These are phyloP conservation scores for Pachypeltis micranthus DNA, from an alignment of 1,140 invertebrate species.

Conservation along the genomic window DNA sequence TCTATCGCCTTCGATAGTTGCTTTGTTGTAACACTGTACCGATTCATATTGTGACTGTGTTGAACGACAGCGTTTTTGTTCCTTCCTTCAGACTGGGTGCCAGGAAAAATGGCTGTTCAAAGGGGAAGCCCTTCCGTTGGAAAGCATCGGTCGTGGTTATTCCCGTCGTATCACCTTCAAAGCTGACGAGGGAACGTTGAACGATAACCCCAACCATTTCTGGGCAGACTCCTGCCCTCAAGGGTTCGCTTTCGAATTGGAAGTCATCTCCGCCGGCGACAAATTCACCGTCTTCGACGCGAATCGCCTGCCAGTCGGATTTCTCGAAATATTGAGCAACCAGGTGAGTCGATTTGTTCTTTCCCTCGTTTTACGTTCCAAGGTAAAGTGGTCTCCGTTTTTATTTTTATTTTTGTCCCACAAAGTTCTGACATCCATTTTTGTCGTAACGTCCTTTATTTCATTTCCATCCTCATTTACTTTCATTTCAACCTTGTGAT, in stretches of 20 bases:
- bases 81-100: neutral
- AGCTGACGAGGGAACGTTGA: conserved; percentile 45
- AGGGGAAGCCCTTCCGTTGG: conserved; percentile 49
- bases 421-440: too few species aligned
- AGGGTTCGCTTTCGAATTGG: conserved; percentile 59
- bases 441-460: too few species aligned
- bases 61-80: neutral
- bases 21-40: too few species aligned
- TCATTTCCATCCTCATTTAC: too few species aligned
- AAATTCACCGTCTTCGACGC: conserved; percentile 56
- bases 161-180: conserved; percentile 61
- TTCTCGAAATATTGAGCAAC: conserved; percentile 45
- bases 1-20: too few species aligned
- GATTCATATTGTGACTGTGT: too few species aligned
- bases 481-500: too few species aligned
- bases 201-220: conserved; percentile 59
- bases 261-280: conserved; percentile 52
- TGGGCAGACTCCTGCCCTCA: conserved; percentile 61
- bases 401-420: too few species aligned
- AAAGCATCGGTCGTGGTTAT: conserved; percentile 59
- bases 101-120: conserved; percentile 41
- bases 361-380: neutral
- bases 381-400: neutral
- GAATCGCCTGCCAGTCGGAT: conserved; percentile 47
- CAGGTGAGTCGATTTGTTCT: conserved; percentile 35